Percentiles rank a stretch among this genome's conserved stretches.
Evolutionary conservation across 2,888 invertebrate genomes (phyloP).

Genomic region (Branchellion lobata): DNA sequence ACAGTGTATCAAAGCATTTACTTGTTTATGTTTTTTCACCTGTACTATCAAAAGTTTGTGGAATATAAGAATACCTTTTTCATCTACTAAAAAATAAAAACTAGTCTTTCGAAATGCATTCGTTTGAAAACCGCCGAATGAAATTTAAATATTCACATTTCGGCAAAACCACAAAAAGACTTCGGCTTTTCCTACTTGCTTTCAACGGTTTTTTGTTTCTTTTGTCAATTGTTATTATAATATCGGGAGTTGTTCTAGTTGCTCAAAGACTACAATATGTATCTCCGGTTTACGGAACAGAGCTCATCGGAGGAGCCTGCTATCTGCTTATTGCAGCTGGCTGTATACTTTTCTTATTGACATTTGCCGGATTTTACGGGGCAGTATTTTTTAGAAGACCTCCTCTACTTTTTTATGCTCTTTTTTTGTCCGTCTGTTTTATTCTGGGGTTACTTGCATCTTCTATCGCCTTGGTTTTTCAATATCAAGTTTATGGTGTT

Average conservation of each 20-base stretch:
- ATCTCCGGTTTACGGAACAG: constrained; percentile 39
- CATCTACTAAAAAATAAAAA: no score
- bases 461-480: constrained; percentile 37
- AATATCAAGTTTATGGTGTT: constrained; percentile 37
- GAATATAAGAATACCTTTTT: no score
- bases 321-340: constrained; percentile 43
- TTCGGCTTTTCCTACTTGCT: constrained; percentile 14
- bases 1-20: no score
- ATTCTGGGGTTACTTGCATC: constrained; percentile 37
- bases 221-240: constrained; percentile 36
- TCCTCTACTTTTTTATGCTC: constrained; percentile 37
- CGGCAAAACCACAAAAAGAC: constrained; percentile 16
- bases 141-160: constrained; percentile 27
- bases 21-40: no score
- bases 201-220: constrained; percentile 32
- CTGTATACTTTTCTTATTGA: constrained; percentile 40
- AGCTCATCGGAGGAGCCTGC: constrained; percentile 41
- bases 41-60: no score
- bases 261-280: constrained; percentile 40
- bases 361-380: constrained; percentile 45
- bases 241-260: constrained; percentile 34
- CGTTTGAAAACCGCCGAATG: neutral
- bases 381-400: constrained; percentile 31
- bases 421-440: constrained; percentile 41
- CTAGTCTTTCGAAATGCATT: constrained; percentile 1